A percentile compares a stretch with the other conserved stretches of the same genome.
These are phyloP conservation scores for Ctenicera cuprea DNA, from an alignment of 2,888 invertebrate genomes.

Conservation along the genomic window DNA sequence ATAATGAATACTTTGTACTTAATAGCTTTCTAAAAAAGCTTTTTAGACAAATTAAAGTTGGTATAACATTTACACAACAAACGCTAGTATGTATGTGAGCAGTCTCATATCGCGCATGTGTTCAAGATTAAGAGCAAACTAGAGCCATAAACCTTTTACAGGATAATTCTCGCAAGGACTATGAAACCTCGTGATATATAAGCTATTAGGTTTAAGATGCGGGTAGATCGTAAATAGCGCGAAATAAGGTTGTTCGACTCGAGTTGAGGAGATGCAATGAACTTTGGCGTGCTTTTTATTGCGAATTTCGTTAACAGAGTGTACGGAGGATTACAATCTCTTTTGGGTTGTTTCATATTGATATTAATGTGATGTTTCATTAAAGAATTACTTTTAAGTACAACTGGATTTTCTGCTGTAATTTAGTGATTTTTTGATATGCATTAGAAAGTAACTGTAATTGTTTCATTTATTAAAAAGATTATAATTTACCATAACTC, in stretches of 20 bases:
- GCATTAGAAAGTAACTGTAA: too few species aligned
- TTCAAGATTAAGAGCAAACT: slow-evolving; percentile 48
- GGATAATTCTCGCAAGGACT: slow-evolving; percentile 60
- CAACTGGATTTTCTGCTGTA: too few species aligned
- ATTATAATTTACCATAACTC: too few species aligned
- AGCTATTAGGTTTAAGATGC: slow-evolving; percentile 62
- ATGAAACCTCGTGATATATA: slow-evolving; percentile 63
- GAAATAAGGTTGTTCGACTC: slow-evolving; percentile 59
- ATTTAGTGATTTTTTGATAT: too few species aligned
- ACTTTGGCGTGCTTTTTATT: slow-evolving; percentile 47
- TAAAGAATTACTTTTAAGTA: too few species aligned
- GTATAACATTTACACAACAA: neutral
- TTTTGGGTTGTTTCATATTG: slow-evolving; percentile 21
- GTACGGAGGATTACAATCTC: slow-evolving; percentile 32
- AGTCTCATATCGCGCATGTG: slow-evolving; percentile 33
- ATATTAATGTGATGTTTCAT: too few species aligned
- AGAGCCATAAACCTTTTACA: slow-evolving; percentile 58
- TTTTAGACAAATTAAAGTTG: too few species aligned
- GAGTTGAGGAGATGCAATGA: slow-evolving; percentile 52
- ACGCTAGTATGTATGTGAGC: neutral
- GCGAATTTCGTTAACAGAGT: slow-evolving; percentile 45
- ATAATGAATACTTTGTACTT: neutral
- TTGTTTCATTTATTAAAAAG: too few species aligned
- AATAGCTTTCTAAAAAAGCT: too few species aligned
- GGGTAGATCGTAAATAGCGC: slow-evolving; percentile 61